These are phyloP conservation scores for Pheosia gnoma DNA, from an alignment of 2,888 invertebrate genomes.

Conservation along the genomic window DNA sequence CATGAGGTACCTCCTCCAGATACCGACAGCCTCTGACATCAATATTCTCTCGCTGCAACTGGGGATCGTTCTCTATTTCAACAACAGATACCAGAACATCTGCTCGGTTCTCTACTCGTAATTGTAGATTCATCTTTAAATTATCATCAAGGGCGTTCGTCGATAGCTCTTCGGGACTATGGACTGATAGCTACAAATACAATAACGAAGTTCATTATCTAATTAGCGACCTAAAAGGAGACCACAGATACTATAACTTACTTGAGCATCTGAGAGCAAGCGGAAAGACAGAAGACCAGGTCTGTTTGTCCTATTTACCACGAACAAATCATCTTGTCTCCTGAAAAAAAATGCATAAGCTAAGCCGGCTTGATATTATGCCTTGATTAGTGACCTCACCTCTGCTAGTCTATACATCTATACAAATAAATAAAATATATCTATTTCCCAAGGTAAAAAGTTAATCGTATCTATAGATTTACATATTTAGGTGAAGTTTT, in stretches of 20 bases:
- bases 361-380: too few relatives aligned
- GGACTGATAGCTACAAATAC: conserved; percentile 56
- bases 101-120: conserved; percentile 33
- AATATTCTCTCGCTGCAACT: conserved; percentile 64
- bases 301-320: conserved; percentile 77
- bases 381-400: too few relatives aligned
- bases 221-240: neutral
- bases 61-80: conserved; percentile 69
- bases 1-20: conserved; percentile 74
- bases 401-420: too few relatives aligned
- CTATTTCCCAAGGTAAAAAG: too few relatives aligned
- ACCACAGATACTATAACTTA: conserved; percentile 48
- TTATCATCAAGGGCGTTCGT: conserved; percentile 55
- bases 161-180: conserved; percentile 64
- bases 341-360: conserved; percentile 40
- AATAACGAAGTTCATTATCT: neutral
- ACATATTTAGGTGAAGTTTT: too few relatives aligned
- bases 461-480: too few relatives aligned
- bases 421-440: too few relatives aligned
- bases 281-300: conserved; percentile 77
- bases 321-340: conserved; percentile 40
- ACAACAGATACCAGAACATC: conserved; percentile 60
- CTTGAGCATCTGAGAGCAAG: conserved; percentile 67
- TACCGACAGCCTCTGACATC: conserved; percentile 84
- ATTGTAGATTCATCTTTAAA: conserved; percentile 47